Evolutionary conservation across 2,113 vertebrate species (phyloP).

Genomic region (Suricata suricatta): DNA sequence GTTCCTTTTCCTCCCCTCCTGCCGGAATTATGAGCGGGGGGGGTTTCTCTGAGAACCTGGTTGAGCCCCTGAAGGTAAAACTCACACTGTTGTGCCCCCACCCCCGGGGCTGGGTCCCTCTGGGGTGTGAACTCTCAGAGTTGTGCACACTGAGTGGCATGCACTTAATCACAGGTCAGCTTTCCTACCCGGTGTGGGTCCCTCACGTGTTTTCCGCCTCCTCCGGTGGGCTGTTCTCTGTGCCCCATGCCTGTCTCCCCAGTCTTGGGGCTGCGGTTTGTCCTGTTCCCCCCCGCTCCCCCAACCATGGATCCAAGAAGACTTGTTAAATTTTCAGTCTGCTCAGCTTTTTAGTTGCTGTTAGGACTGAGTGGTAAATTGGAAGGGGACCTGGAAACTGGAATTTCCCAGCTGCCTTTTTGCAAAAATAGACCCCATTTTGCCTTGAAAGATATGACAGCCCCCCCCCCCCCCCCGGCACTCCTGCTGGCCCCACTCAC

Average conservation of each 20-base stretch:
- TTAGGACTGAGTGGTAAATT: not conserved
- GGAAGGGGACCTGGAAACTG: not conserved
- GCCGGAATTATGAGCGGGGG: not conserved
- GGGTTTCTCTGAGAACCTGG: not conserved
- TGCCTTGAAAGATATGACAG: not conserved
- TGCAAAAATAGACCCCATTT: not conserved
- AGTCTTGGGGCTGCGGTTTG: not conserved
- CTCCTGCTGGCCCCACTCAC: not conserved
- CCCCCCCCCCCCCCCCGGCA: not conserved
- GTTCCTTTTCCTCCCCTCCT: not conserved
- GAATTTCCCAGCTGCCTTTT: not conserved
- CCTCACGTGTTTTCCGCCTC: not conserved
- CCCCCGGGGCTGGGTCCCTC: not conserved
- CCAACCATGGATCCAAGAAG: not conserved
- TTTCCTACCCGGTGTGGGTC: not conserved
- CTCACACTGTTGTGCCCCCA: not conserved
- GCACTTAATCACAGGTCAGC: not conserved
- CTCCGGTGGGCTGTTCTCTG: not conserved
- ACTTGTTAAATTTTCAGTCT: not conserved
- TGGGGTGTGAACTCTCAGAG: too few species aligned
- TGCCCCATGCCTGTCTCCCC: not conserved
- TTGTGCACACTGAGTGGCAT: not conserved
- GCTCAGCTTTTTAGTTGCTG: not conserved
- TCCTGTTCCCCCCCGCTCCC: too few species aligned
- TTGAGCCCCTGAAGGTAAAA: not conserved